phyloP scores from a whole-genome alignment of 2,113 vertebrate genomes.

The Nansenia antarctica region DNA sequence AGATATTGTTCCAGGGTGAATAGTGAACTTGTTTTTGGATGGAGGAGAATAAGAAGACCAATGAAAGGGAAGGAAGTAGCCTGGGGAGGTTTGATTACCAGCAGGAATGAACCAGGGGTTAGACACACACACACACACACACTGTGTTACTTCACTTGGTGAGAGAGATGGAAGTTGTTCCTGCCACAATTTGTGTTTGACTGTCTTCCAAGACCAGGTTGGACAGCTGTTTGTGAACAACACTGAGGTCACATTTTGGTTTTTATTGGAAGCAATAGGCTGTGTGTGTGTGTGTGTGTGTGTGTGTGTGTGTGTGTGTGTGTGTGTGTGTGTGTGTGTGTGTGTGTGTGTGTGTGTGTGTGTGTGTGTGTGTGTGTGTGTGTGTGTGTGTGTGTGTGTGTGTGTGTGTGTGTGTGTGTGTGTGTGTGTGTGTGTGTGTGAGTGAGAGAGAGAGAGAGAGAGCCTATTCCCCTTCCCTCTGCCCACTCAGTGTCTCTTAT shows the following conservation, averaged over 20 bases:
- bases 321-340: no score
- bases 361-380: slow-evolving; percentile 12
- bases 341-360: background rate
- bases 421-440: slow-evolving; percentile 11
- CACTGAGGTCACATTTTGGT: background rate
- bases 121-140: background rate
- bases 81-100: no score
- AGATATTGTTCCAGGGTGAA: background rate
- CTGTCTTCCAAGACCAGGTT: no score
- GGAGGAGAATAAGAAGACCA: background rate
- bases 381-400: no score
- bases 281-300: background rate
- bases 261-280: background rate
- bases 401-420: background rate
- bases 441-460: no score
- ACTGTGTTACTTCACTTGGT: no score
- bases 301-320: background rate
- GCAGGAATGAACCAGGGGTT: background rate
- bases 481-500: background rate
- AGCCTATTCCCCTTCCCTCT: background rate
- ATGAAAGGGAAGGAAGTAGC: background rate
- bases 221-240: no score
- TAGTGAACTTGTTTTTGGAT: background rate
- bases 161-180: no score
- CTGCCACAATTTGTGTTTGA: no score